These are phyloP conservation scores for Pempheris klunzingeri DNA, from an alignment of 2,797 vertebrate genomes.

Conservation along the genomic window DNA sequence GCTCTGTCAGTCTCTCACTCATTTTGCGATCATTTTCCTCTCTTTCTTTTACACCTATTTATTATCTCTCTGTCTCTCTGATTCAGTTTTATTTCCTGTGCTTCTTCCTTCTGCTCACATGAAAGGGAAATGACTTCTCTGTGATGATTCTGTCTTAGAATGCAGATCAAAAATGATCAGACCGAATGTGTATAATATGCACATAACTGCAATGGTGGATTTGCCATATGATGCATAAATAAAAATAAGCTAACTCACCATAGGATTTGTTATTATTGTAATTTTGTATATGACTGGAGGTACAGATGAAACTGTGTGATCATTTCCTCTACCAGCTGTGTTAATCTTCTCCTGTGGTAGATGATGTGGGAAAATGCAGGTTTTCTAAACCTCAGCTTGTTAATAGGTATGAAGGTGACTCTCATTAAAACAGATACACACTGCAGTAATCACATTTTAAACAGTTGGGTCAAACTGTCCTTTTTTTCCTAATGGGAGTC, in stretches of 20 bases:
- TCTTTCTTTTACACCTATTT: constrained; percentile 2
- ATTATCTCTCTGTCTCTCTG: neutral
- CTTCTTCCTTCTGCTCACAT: constrained; percentile 3
- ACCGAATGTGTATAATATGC: neutral
- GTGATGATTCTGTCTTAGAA: constrained; percentile 10
- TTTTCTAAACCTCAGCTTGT: constrained; percentile 1
- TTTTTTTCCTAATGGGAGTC: neutral
- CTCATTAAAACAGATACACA: neutral
- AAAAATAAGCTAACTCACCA: neutral
- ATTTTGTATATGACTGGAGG: constrained; percentile 25
- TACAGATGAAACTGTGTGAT: constrained; percentile 10
- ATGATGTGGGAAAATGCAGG: neutral
- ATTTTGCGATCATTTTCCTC: constrained; percentile 10
- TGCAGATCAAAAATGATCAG: constrained; percentile 22
- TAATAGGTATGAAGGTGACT: neutral
- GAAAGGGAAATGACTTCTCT: constrained; percentile 18
- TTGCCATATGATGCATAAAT: constrained; percentile 6
- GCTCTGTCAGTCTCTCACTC: neutral
- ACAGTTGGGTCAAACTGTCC: neutral
- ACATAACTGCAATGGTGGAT: constrained; percentile 23
- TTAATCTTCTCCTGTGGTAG: neutral
- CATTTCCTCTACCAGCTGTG: neutral
- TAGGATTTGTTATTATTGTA: constrained; percentile 15
- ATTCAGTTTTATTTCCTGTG: constrained; percentile 20
- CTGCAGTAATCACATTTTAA: neutral